Conservation (phyloP, 2,888 invertebrate genomes). For the Dermolepida albohirtum region DNA sequence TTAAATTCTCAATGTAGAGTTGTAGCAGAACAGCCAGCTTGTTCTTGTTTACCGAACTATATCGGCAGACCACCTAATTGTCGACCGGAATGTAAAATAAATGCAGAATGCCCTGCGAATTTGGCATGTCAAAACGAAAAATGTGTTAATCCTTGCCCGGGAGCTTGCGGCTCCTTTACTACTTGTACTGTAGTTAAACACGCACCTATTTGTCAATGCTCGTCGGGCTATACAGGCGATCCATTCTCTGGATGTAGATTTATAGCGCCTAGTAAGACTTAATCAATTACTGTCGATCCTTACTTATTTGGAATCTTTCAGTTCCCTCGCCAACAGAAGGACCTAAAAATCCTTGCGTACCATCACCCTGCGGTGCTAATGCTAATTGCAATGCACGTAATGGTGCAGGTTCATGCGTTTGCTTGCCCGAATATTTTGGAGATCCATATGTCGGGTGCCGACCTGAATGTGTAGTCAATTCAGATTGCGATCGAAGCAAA, state of each 20-base stretch:
- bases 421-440: constrained; percentile 73
- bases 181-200: constrained; percentile 83
- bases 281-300: constrained; percentile 38
- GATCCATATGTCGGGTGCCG: constrained; percentile 75
- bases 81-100: constrained; percentile 76
- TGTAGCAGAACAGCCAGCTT: constrained; percentile 70
- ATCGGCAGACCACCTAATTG: constrained; percentile 74
- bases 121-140: constrained; percentile 83
- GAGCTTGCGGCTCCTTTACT: constrained; percentile 80
- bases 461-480: constrained; percentile 76
- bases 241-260: constrained; percentile 72
- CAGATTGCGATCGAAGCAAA: constrained; percentile 73
- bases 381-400: constrained; percentile 74
- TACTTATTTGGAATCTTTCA: constrained; percentile 55
- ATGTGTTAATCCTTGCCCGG: constrained; percentile 83
- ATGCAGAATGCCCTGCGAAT: constrained; percentile 80
- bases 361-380: constrained; percentile 77
- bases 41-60: constrained; percentile 71
- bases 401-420: constrained; percentile 74
- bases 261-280: constrained; percentile 70
- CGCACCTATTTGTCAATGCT: constrained; percentile 81
- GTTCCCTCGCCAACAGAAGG: constrained; percentile 66
- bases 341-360: constrained; percentile 69
- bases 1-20: constrained; percentile 72
- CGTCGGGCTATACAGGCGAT: constrained; percentile 76